Percentiles rank a stretch among this genome's conserved stretches.
Evolutionary conservation across 2,797 vertebrate species (phyloP).

Genomic region (Cryptoprocta ferox): DNA sequence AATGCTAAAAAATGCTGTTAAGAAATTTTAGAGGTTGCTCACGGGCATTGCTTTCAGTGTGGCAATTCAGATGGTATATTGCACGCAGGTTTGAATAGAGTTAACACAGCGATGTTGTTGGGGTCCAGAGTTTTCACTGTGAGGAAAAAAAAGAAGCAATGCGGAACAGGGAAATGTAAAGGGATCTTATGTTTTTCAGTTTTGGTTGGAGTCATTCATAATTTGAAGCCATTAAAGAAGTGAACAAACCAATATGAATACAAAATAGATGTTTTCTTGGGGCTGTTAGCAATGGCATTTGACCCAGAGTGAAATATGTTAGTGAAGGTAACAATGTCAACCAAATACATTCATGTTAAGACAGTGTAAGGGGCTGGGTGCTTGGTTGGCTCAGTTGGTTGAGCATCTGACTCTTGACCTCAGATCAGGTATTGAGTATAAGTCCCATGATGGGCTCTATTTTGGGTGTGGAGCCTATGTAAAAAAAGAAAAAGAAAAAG

Average conservation of each 20-base stretch:
- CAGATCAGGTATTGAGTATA: too few relatives aligned
- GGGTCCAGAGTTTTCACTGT: neutral
- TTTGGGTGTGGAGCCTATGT: too few relatives aligned
- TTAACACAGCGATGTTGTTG: too few relatives aligned
- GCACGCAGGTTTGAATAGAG: neutral
- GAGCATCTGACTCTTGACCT: too few relatives aligned
- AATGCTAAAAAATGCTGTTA: neutral
- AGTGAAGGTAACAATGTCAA: neutral
- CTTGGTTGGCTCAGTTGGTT: too few relatives aligned
- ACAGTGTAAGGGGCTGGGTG: too few relatives aligned
- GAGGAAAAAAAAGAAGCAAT: neutral
- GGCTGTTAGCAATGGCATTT: neutral
- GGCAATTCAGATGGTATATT: neutral
- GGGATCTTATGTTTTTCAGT: accelerated
- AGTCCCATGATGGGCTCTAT: too few relatives aligned
- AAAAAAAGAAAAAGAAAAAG: too few relatives aligned
- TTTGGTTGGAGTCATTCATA: neutral
- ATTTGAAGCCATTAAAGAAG: neutral
- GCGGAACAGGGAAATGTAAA: too few relatives aligned
- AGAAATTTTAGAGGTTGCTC: neutral
- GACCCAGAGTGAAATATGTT: neutral
- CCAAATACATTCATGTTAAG: neutral
- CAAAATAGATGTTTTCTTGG: neutral
- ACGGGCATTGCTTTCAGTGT: neutral
- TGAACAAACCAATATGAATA: neutral